phyloP scores from a whole-genome alignment of 2,113 vertebrate genomes.

The Myiozetetes cayanensis region DNA sequence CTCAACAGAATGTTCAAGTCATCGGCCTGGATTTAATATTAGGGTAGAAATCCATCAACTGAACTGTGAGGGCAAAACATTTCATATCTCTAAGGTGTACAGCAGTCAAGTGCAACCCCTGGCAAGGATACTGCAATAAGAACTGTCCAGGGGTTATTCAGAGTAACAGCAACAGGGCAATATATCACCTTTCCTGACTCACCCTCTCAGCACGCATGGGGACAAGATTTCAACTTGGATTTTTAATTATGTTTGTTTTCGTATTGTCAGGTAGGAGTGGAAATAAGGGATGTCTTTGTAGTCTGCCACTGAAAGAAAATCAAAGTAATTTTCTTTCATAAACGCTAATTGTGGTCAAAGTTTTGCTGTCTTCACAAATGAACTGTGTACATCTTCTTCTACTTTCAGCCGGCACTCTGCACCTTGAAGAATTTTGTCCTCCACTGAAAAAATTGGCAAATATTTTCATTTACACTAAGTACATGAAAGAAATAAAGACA shows the following conservation, averaged over 20 bases:
- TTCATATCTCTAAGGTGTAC: neutral
- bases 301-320: neutral
- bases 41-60: neutral
- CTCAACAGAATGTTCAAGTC: neutral
- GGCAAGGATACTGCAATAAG: neutral
- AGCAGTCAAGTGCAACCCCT: neutral
- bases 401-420: neutral
- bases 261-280: neutral
- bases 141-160: neutral
- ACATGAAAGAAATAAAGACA: neutral
- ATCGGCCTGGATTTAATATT: neutral
- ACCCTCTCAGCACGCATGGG: rapidly evolving
- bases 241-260: neutral
- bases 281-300: neutral
- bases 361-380: neutral
- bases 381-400: neutral
- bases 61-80: neutral
- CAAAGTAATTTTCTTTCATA: neutral
- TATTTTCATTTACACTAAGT: neutral
- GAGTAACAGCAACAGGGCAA: neutral
- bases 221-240: neutral
- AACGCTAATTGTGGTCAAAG: neutral
- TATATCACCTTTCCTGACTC: neutral
- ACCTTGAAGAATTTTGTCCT: neutral
- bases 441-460: neutral